These are phyloP conservation scores for Drosophila saltans DNA, from an alignment of 1,140 invertebrate species.

Conservation along the genomic window DNA sequence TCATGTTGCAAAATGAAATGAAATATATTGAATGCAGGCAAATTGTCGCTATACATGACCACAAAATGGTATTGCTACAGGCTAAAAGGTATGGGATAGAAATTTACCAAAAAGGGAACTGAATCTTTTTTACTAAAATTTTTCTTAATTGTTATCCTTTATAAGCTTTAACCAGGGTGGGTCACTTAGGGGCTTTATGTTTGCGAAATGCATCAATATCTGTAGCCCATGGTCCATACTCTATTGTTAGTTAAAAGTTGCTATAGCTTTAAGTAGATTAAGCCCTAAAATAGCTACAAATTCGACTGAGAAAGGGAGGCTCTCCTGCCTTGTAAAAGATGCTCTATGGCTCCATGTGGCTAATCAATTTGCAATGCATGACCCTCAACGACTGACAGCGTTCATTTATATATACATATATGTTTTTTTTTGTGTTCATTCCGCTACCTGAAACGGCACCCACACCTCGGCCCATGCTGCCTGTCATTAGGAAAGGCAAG, in stretches of 20 bases:
- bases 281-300: too few relatives aligned
- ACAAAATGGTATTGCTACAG: conserved; percentile 32
- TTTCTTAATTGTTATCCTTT: too few relatives aligned
- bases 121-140: too few relatives aligned
- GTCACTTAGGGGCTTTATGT: too few relatives aligned
- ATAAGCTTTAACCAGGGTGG: too few relatives aligned
- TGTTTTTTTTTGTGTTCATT: neutral
- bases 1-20: conserved; percentile 29
- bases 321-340: conserved; percentile 10
- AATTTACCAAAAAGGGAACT: too few relatives aligned
- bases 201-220: too few relatives aligned
- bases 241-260: too few relatives aligned
- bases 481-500: conserved; percentile 16
- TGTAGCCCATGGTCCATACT: too few relatives aligned
- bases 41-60: conserved; percentile 41
- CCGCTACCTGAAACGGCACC: neutral
- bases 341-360: conserved; percentile 51
- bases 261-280: too few relatives aligned
- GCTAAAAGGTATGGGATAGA: neutral
- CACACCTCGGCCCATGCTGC: neutral
- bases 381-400: conserved; percentile 6
- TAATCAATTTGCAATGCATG: conserved; percentile 62
- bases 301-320: too few relatives aligned
- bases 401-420: neutral
- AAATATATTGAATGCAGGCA: conserved; percentile 39